Conservation (phyloP, 1,140 invertebrate species). For the Pseudomyrmex sp. region DNA sequence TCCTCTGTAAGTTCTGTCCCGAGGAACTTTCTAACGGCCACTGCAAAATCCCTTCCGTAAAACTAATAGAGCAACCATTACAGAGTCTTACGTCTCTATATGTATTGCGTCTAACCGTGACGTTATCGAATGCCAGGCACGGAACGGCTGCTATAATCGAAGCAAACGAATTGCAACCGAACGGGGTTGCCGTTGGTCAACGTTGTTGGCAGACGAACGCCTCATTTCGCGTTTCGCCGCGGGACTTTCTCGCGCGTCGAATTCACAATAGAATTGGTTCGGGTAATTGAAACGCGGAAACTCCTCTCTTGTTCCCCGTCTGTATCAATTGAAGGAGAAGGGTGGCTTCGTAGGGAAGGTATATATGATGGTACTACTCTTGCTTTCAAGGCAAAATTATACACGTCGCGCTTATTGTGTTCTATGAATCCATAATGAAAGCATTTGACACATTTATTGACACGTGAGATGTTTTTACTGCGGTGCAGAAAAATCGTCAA, state of each 20-base stretch:
- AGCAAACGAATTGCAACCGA: conserved; percentile 48
- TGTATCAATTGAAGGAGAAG: background rate
- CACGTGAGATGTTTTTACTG: background rate
- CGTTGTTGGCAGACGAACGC: conserved; percentile 39
- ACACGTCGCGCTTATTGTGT: conserved; percentile 28
- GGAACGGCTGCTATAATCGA: conserved; percentile 50
- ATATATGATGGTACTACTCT: conserved; percentile 21
- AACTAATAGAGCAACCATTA: conserved; percentile 62
- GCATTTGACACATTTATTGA: conserved; percentile 24
- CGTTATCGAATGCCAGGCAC: conserved; percentile 58
- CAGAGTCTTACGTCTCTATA: conserved; percentile 31
- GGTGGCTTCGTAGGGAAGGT: conserved; percentile 4
- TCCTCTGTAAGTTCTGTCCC: conserved; percentile 19
- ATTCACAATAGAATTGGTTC: conserved; percentile 57
- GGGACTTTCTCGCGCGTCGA: conserved; percentile 55
- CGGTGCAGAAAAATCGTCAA: background rate
- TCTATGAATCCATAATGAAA: background rate
- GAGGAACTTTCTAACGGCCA: conserved; percentile 67
- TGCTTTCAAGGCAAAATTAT: conserved; percentile 20
- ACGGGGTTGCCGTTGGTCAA: conserved; percentile 40
- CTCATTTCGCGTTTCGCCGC: conserved; percentile 48
- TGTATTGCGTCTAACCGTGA: conserved; percentile 37
- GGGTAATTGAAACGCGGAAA: conserved; percentile 52
- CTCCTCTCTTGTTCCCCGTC: conserved; percentile 4
- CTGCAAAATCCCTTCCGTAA: conserved; percentile 54